phyloP scores from a whole-genome alignment of 1,140 invertebrate genomes.

The Cotesia vestalis region DNA sequence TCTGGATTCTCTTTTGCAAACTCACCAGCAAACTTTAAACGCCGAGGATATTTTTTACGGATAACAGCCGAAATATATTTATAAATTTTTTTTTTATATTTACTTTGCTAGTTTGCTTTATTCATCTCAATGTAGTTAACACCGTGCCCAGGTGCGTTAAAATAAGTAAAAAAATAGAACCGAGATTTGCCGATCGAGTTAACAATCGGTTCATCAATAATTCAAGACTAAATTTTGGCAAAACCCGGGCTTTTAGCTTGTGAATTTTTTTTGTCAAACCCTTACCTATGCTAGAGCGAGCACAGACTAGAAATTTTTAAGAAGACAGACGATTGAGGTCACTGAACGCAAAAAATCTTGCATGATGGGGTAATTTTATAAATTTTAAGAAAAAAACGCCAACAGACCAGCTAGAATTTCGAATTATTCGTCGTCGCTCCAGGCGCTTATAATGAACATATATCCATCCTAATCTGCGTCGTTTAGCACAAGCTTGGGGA shows the following conservation, averaged over 20 bases:
- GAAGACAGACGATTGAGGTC: too few relatives aligned
- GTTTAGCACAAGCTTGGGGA: neutral
- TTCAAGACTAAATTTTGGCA: slow-evolving; percentile 8
- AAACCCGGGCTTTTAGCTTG: neutral
- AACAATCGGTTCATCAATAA: slow-evolving; percentile 25
- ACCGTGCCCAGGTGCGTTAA: slow-evolving; percentile 24
- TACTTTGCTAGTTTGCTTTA: slow-evolving; percentile 4
- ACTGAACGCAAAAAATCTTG: too few relatives aligned
- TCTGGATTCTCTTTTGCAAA: neutral
- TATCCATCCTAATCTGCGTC: slow-evolving; percentile 1
- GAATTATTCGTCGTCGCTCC: neutral
- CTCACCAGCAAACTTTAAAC: slow-evolving; percentile 7
- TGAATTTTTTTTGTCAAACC: neutral
- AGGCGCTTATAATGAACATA: neutral
- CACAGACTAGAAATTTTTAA: neutral
- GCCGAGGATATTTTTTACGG: slow-evolving; percentile 10
- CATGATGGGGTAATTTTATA: too few relatives aligned
- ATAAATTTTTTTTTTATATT: neutral
- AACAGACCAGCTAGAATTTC: too few relatives aligned
- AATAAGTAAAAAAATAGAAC: neutral
- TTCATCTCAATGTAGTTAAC: slow-evolving; percentile 20
- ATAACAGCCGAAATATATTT: neutral
- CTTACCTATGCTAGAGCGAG: too few relatives aligned
- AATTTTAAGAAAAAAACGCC: too few relatives aligned
- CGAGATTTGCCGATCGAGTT: neutral